Evolutionary conservation across 2,113 vertebrate species (phyloP), one percentile per base, ranked within the genome.

Genomic region (Rhinichthys klamathensis): DNA sequence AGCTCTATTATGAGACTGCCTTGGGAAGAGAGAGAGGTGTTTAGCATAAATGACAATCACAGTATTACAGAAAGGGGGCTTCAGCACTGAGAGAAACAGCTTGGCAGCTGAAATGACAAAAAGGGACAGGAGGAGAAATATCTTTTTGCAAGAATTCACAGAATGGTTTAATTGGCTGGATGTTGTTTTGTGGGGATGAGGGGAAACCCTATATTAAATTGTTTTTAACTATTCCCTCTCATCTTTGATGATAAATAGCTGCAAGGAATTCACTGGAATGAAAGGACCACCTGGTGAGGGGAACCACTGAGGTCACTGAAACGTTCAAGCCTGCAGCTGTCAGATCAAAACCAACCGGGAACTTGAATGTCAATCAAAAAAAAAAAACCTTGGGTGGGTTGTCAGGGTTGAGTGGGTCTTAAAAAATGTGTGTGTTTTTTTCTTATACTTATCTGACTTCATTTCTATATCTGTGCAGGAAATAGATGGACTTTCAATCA

Each of bases 21-120:
- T 87, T 89, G 88, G 84, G 88, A 89, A 89, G 84, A 84, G 80
- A 78, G 74, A 18, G 80, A 69, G 65, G 86, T 77, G 81, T 86
- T 89, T 89, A 81, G 88, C 88, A 87, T 89, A 87, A 85, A 83
- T 86, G 86, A 89, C 84, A 81, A 89, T 89, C 88, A n/a, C 80
- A 69, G 61, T 77, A 87, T 89, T 86, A n/a, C 80, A 51, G 61
- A 67, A 51, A 30, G 21, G 15, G 25, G 61, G 79, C 15, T 67
- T 67, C 25, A 23, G 16, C 75, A 58, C 21, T 15, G 54, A 44
- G 82, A 75, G 16, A 58, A 44, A 54, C 13, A 51, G 27, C 67
- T 56, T 38, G 10, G 46, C 35, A 67, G 81, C 30, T 35, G 74
- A 35, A 65, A 61, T 30, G 13, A n/a, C 15, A 16, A 67, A 74